These are phyloP conservation scores for Pseudeuparius sepicola DNA, from an alignment of 2,888 invertebrate genomes.

Conservation along the genomic window DNA sequence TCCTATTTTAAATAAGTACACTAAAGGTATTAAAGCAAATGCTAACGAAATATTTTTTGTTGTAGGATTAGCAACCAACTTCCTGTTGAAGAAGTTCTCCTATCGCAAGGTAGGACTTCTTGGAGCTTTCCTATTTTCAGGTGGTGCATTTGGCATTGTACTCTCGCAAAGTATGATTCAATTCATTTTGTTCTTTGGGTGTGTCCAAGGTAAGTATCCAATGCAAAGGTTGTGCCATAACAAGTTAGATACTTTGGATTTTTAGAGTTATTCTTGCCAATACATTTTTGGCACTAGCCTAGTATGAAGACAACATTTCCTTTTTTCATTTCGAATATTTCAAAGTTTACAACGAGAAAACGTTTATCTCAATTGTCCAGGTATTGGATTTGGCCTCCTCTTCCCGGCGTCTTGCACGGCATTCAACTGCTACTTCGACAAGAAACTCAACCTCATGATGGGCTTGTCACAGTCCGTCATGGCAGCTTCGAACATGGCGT, in stretches of 20 bases:
- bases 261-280: too few species aligned
- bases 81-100: conserved; percentile 54
- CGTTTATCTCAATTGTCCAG: too few species aligned
- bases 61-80: conserved; percentile 57
- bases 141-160: conserved; percentile 52
- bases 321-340: too few species aligned
- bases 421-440: conserved; percentile 65
- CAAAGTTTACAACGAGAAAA: too few species aligned
- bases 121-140: conserved; percentile 52
- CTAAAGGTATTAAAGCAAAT: not conserved
- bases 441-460: conserved; percentile 62
- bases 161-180: conserved; percentile 54
- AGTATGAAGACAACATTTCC: too few species aligned
- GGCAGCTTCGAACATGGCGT: conserved; percentile 56
- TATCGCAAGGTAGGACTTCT: conserved; percentile 56
- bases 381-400: conserved; percentile 62
- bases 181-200: conserved; percentile 53
- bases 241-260: too few species aligned
- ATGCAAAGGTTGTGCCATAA: too few species aligned
- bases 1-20: conserved; percentile 3
- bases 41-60: too few species aligned
- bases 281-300: too few species aligned
- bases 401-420: conserved; percentile 62
- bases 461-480: conserved; percentile 63
- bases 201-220: conserved; percentile 48